A percentile compares a stretch with the other conserved stretches of the same genome.
Conservation (phyloP, 2,113 vertebrate species). For the Sinocyclocheilus maitianheensis region DNA sequence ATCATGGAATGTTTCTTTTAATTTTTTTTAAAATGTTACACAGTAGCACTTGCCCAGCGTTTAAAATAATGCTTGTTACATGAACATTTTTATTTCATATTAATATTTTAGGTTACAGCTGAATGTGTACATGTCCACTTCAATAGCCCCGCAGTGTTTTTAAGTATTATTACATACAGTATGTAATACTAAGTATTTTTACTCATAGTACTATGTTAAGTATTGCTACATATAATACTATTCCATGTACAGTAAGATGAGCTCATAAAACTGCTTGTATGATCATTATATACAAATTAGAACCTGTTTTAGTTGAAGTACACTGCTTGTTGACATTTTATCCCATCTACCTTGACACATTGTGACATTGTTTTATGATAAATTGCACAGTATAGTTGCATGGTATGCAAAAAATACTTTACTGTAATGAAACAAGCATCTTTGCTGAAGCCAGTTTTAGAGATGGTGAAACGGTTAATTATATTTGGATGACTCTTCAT, state of each 20-base stretch:
- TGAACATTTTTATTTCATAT: background rate
- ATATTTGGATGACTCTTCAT: conserved; percentile 52
- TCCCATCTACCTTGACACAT: background rate
- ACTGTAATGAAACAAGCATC: background rate
- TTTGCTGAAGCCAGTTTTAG: conserved; percentile 53
- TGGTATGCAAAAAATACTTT: background rate
- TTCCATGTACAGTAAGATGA: background rate
- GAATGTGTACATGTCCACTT: no score
- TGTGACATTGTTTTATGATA: background rate
- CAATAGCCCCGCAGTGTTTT: no score
- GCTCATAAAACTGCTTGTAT: background rate
- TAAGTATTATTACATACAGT: no score
- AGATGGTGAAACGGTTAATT: conserved; percentile 52
- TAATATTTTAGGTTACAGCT: background rate
- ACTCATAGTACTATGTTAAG: no score
- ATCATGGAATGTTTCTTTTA: background rate
- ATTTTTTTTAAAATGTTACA: background rate
- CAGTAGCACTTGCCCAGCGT: background rate
- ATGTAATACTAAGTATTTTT: no score
- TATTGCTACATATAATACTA: background rate
- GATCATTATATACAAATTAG: background rate
- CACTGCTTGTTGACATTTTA: background rate
- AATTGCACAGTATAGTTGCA: background rate
- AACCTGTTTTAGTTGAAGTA: background rate
- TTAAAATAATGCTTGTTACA: background rate